Base-by-base conservation (phyloP, 2,113 vertebrate genomes). In the Marmota flaviventris region DNA sequence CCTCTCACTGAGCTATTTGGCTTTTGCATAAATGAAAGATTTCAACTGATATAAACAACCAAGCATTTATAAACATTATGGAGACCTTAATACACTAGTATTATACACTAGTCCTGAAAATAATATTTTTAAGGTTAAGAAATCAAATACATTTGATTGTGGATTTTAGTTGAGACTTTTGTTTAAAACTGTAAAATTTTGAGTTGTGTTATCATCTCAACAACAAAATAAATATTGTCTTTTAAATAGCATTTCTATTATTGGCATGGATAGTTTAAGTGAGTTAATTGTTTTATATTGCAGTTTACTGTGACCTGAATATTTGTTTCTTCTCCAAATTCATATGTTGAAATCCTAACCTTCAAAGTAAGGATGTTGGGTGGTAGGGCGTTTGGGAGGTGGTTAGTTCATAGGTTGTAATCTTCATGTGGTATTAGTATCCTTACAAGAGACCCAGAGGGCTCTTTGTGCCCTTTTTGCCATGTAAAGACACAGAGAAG, bases 161-260 rank as follows among this genome's bases (percentile, higher is more conserved):
- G 89, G 32, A 85, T 72, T 96, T 89, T 86, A 77, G 39, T 56
- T 89, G 58, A 85, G 24, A 27, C 63, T 88, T 5, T 89, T 8
- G 39, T 39, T 39, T 39, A 22, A 91, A 87, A 81, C 53, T 48
- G 5, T 96, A 51, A 67, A 88, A 73, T 32, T 91, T 89, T 65
- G 8, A 0, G 8, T 58, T 72, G 48, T 73, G 1, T 75, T 45
- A 39, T 42, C 9, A 75, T 83, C 65, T 95, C 16, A 93, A 75
- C 18, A 42, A 39, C 5, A 65, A 86, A 72, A 48, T 2, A 70
- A 45, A 4, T 56, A 18, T 72, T 82, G 13, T 87, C 18, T 85
- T 93, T 95, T 69, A 48, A 84, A 45, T 77, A 42, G 10, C 12
- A 8, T 75, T 85, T 25, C 29, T 79, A 1, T 42, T 83, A 42